phyloP scores from a whole-genome alignment of 2,113 vertebrate species.

The Chionis minor region DNA sequence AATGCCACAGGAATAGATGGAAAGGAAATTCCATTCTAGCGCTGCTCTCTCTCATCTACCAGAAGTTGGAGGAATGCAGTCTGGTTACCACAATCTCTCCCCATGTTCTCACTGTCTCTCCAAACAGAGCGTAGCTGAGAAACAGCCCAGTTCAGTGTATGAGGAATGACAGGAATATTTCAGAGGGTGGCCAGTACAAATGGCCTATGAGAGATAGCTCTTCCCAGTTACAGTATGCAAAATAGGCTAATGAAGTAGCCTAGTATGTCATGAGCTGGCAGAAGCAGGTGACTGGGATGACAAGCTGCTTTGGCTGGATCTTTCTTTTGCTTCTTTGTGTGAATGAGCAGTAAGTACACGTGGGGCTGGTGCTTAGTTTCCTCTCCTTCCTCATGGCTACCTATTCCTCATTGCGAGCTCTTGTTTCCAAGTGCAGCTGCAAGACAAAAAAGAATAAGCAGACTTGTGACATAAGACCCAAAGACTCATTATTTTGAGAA shows the following conservation, averaged over 20 bases:
- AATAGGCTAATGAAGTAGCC: not conserved
- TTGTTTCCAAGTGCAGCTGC: not conserved
- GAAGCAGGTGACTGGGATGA: not conserved
- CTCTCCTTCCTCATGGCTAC: not conserved
- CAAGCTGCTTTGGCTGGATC: not conserved
- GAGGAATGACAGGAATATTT: not conserved
- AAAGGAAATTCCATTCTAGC: not conserved
- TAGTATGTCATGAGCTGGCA: not conserved
- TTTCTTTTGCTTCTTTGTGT: not conserved
- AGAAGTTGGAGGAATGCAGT: not conserved
- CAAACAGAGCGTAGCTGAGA: not conserved
- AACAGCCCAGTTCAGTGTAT: accelerated
- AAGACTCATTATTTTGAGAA: not conserved
- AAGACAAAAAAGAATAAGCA: not conserved
- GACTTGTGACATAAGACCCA: not conserved
- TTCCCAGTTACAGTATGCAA: not conserved
- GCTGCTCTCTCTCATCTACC: not conserved
- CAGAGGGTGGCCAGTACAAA: too few species aligned
- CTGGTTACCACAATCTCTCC: accelerated
- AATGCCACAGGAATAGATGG: not conserved
- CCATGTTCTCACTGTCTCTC: not conserved
- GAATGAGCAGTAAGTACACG: not conserved
- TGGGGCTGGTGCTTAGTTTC: not conserved
- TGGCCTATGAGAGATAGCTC: not conserved
- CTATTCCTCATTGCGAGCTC: not conserved